phyloP scores from a whole-genome alignment of 2,888 invertebrate species.

The Diplolepis rosae region DNA sequence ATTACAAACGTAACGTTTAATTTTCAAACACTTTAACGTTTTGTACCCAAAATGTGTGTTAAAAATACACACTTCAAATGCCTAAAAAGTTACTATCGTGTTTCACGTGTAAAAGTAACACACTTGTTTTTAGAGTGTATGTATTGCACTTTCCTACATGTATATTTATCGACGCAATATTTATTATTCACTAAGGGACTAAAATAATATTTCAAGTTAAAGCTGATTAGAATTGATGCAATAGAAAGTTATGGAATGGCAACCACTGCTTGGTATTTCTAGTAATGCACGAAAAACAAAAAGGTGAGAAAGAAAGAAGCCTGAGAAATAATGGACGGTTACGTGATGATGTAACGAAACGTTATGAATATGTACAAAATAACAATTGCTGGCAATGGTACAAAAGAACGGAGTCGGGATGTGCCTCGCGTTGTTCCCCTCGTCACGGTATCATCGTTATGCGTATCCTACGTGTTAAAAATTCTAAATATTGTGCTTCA shows the following conservation, averaged over 20 bases:
- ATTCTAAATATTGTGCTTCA: slow-evolving; percentile 55
- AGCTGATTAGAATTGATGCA: background rate
- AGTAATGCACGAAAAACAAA: slow-evolving; percentile 44
- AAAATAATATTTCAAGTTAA: no score
- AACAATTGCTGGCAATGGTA: slow-evolving; percentile 59
- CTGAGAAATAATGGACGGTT: slow-evolving; percentile 56
- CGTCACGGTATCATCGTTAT: slow-evolving; percentile 59
- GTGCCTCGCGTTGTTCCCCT: slow-evolving; percentile 34
- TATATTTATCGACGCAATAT: no score
- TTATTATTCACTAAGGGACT: no score
- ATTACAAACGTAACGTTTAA: no score
- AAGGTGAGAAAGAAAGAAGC: slow-evolving; percentile 41
- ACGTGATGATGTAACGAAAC: slow-evolving; percentile 61
- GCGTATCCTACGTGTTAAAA: slow-evolving; percentile 60
- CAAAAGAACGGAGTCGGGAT: slow-evolving; percentile 54
- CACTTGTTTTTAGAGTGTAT: no score
- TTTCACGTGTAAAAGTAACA: no score
- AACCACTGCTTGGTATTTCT: slow-evolving; percentile 47
- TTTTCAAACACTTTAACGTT: no score
- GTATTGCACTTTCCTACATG: no score
- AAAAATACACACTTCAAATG: no score
- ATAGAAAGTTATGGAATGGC: slow-evolving; percentile 37
- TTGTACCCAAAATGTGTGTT: no score
- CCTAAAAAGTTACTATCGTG: no score
- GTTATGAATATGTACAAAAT: slow-evolving; percentile 70